Conservation (phyloP, 2,113 vertebrate genomes). For the Tor tambroides region DNA sequence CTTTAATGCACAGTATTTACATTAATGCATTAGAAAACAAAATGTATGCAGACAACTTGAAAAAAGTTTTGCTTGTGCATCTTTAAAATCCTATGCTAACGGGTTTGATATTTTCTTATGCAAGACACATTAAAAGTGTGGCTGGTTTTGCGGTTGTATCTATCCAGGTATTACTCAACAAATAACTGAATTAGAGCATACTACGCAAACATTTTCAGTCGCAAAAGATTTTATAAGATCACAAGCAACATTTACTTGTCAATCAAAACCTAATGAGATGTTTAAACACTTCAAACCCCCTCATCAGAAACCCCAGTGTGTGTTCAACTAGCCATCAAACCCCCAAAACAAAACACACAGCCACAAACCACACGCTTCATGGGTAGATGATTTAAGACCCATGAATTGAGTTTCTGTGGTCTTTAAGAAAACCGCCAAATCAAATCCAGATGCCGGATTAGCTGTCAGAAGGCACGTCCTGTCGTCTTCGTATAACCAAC, state of each 20-base stretch:
- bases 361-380: conserved; percentile 18
- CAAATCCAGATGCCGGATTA: conserved; percentile 39
- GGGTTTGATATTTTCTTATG: neutral
- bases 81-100: neutral
- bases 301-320: neutral
- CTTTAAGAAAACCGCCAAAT: conserved; percentile 37
- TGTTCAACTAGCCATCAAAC: conserved; percentile 42
- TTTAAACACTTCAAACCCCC: neutral
- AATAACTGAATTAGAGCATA: too few relatives aligned
- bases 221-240: neutral
- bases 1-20: neutral
- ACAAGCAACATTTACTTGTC: neutral
- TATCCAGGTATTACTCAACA: neutral
- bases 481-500: neutral
- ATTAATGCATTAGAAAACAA: neutral
- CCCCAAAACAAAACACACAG: neutral
- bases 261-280: neutral
- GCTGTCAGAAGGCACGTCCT: neutral
- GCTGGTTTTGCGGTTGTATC: neutral
- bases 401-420: conserved; percentile 23
- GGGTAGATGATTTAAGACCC: conserved; percentile 16
- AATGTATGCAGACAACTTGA: neutral
- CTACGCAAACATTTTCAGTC: too few relatives aligned
- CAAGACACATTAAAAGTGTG: neutral
- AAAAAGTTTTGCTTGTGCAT: neutral